These are phyloP conservation scores for Chorisops tibialis DNA, from an alignment of 2,888 invertebrate genomes.

Conservation along the genomic window DNA sequence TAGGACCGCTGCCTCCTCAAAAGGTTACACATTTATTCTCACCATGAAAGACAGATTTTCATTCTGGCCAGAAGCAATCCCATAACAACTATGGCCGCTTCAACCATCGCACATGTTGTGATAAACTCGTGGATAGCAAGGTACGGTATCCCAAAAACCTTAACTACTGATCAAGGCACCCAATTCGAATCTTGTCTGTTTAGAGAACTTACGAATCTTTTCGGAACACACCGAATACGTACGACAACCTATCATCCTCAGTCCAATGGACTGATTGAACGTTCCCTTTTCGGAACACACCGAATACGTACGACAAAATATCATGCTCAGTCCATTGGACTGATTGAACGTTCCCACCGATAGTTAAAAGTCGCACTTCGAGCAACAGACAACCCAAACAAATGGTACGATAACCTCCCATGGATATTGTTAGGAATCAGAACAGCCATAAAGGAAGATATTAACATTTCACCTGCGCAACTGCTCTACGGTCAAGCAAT, in stretches of 20 bases:
- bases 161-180: conserved; percentile 28
- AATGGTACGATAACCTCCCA: conserved; percentile 9
- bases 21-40: background rate
- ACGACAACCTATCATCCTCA: background rate
- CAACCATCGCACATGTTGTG: background rate
- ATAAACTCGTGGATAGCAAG: conserved; percentile 23
- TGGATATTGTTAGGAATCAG: conserved; percentile 27
- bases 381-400: background rate
- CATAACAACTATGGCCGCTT: background rate
- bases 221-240: conserved; percentile 21
- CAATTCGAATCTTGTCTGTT: conserved; percentile 15
- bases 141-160: conserved; percentile 25
- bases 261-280: conserved; percentile 9
- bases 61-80: background rate
- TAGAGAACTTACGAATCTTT: background rate
- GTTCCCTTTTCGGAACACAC: conserved; percentile 20
- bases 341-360: conserved; percentile 27
- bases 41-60: background rate
- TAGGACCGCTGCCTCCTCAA: background rate
- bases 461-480: conserved; percentile 25
- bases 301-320: conserved; percentile 23
- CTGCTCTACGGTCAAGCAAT: conserved; percentile 23
- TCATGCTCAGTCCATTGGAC: no score
- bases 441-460: conserved; percentile 24
- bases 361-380: conserved; percentile 22